phyloP scores from a whole-genome alignment of 1,140 invertebrate genomes.

The Danaus melanippus region DNA sequence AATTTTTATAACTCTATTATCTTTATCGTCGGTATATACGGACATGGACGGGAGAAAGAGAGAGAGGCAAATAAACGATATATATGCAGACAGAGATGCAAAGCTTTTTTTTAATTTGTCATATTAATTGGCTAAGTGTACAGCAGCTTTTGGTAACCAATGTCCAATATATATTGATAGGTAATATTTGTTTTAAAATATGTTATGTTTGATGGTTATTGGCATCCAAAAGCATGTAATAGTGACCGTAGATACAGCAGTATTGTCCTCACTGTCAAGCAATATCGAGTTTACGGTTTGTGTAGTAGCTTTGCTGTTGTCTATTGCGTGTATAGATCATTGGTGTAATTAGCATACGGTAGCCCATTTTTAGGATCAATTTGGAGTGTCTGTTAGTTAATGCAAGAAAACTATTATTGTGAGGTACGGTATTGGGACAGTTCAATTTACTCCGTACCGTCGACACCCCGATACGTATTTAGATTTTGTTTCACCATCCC shows the following conservation, averaged over 20 bases:
- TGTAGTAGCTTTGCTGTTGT: conserved; percentile 55
- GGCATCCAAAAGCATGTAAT: conserved; percentile 23
- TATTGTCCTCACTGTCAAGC: conserved; percentile 18
- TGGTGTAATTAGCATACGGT: conserved; percentile 62
- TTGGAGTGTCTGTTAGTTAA: conserved; percentile 62
- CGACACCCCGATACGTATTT: conserved; percentile 84
- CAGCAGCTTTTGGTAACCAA: conserved; percentile 18
- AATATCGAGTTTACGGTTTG: conserved; percentile 29
- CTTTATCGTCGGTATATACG: too few species aligned
- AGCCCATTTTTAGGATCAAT: conserved; percentile 41
- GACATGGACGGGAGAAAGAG: neutral
- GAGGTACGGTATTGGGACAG: conserved; percentile 53
- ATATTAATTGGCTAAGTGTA: conserved; percentile 15
- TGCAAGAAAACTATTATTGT: conserved; percentile 64
- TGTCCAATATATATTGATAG: neutral
- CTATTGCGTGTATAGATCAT: conserved; percentile 62
- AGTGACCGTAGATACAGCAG: conserved; percentile 3
- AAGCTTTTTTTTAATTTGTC: conserved; percentile 32
- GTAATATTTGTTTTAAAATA: neutral
- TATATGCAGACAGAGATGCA: conserved; percentile 57
- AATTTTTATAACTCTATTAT: conserved; percentile 46
- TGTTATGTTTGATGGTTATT: conserved; percentile 11
- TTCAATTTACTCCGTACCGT: conserved; percentile 78
- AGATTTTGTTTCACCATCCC: conserved; percentile 91
- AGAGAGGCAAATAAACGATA: conserved; percentile 42